These are phyloP conservation scores for Mercenaria mercenaria DNA, from an alignment of 1,140 invertebrate species.

Conservation along the genomic window DNA sequence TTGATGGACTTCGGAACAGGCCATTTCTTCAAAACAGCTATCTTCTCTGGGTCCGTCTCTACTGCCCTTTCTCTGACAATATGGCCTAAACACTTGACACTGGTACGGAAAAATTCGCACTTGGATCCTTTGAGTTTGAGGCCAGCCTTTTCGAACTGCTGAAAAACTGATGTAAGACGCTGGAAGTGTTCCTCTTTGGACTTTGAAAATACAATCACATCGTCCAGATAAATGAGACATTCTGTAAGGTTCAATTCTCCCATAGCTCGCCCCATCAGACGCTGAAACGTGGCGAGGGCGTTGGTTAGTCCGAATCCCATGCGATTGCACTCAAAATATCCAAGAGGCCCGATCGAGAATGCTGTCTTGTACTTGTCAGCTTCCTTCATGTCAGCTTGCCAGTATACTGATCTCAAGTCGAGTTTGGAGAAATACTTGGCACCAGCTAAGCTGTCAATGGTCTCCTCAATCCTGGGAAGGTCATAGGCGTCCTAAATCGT, in stretches of 20 bases:
- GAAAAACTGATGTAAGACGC: not conserved
- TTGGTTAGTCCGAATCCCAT: not conserved
- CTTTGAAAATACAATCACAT: too few relatives aligned
- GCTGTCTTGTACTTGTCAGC: not conserved
- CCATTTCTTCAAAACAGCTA: not conserved
- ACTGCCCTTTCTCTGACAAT: not conserved
- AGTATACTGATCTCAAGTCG: not conserved
- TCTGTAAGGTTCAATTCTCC: not conserved
- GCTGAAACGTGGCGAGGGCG: not conserved
- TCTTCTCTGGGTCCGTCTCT: not conserved
- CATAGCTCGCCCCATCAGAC: not conserved
- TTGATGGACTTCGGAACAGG: not conserved
- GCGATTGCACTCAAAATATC: not conserved
- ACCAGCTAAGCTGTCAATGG: not conserved
- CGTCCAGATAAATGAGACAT: not conserved
- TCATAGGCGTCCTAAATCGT: not conserved
- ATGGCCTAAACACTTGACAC: not conserved
- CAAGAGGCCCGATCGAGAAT: not conserved
- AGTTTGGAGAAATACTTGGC: conserved; percentile 54
- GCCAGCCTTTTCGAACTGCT: not conserved
- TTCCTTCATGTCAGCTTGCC: not conserved
- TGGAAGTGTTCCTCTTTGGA: not conserved
- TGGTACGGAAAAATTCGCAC: not conserved
- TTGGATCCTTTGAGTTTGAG: not conserved
- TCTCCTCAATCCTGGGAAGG: not conserved